Base-by-base conservation (phyloP, 2,797 vertebrate species). In the Tolypeutes matacus region DNA sequence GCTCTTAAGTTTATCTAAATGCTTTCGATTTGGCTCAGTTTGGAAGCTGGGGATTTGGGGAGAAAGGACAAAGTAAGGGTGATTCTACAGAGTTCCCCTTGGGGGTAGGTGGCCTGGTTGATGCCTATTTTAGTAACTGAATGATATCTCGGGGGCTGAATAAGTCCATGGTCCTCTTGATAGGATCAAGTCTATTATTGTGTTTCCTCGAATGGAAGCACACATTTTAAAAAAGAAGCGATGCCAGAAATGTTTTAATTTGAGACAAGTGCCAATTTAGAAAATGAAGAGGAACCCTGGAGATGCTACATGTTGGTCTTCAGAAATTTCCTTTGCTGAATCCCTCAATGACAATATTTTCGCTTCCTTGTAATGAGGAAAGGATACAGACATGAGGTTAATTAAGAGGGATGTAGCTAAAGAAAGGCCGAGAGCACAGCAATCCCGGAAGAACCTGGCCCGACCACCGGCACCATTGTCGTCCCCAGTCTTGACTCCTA, bases 191-290 rank as follows among this genome's bases (percentile, higher is more conserved):
- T 60, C 87, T 86, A 25, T 93, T 91, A 89, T n/a, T 86, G 51
- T 60, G 65, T 56, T 86, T 96, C 94, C 92, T 96, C 88, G 90
- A 92, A 81, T 72, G 78, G 82, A 96, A 94, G 75, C 83, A 65
- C 84, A 73, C 36, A 34, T 77, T 93, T 92, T 29, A 2, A 23
- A 88, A 91, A 70, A 76, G 64, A 64, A 88, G 70, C 46, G 20
- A 49, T 84, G 85, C 87, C 96, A 93, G 89, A 92, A 91, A 95
- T 25, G 1, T 95, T 95, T 96, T 96, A 88, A 93, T 97, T 86
- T 89, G 88, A 89, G 64, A 96, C 75, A 96, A 88, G 85, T 88
- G 83, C 89, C 96, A 77, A 84, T 94, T 97, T 95, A 93, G 92
- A 94, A 93, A 96, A 97, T 10, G 56, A 94, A 92, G 36, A 90